Percentiles rank a stretch among this genome's conserved stretches.
Evolutionary conservation across 2,797 vertebrate genomes (phyloP).

Genomic region (Phrynocephalus vlangalii): DNA sequence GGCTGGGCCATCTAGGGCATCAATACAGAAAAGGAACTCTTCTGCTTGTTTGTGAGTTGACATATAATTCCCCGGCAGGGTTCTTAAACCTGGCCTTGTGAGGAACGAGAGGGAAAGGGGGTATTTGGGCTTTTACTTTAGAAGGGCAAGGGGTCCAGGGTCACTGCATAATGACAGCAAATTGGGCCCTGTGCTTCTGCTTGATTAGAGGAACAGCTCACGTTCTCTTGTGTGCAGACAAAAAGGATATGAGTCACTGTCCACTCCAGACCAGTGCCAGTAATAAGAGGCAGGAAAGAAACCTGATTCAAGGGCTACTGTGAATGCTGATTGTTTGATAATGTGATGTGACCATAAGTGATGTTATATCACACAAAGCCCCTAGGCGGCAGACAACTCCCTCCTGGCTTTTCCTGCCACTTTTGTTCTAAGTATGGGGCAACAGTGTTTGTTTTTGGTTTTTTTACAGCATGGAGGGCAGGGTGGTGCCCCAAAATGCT

Average conservation of each 20-base stretch:
- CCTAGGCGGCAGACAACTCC: background rate
- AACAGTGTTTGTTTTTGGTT: background rate
- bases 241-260: background rate
- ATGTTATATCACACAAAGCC: background rate
- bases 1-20: no score
- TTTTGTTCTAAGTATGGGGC: background rate
- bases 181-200: background rate
- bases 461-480: background rate
- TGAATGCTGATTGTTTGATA: background rate
- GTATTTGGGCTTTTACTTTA: background rate
- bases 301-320: no score
- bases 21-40: no score
- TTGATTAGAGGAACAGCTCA: background rate
- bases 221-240: background rate
- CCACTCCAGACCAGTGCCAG: no score
- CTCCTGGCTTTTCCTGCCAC: background rate
- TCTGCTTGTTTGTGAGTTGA: background rate
- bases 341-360: no score
- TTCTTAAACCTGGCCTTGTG: background rate
- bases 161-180: background rate
- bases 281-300: no score
- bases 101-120: background rate
- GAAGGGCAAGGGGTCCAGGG: no score
- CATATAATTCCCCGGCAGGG: background rate
- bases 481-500: background rate